Base-by-base conservation (phyloP, 2,888 invertebrate genomes). In the Siphonodentalium dalli region DNA sequence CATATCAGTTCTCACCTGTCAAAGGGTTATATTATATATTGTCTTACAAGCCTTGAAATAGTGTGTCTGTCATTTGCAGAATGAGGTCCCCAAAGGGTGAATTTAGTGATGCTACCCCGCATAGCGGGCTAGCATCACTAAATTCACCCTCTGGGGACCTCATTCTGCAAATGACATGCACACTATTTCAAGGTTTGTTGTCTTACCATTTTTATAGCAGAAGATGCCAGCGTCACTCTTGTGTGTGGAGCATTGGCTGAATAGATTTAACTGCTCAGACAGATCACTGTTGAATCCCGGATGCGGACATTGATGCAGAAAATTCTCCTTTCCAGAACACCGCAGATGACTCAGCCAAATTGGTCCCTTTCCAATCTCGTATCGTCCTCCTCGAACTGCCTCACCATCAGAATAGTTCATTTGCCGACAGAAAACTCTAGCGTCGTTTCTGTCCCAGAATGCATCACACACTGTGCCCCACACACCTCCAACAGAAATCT, bases 401-500 rank as follows among this genome's bases (percentile, higher is more conserved):
- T 64, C 63, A 0, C 74, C 72, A 23, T 69, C 71, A 9, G 63
- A 68, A 44, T 61, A 72, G 31, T 63, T 63, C 26, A 69, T 49
- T 40, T 69, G 65, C n/a, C 68, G 60, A 62, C 72, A 72, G 31
- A 72, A 64, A 0, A 90, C 89, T 65, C 87, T 84, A 0, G 89
- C 90, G 66, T 89, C 87, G 20, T 81, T 83, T 53, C 88, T 77
- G n/a, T 87, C 88, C 73, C 90, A 90, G 64, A 86, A 86, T 65
- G 89, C 89, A 71, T 90, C 90, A 75, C 90, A 90, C 4, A 90
- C 85, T 56, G 87, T 87, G 0, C 90, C 90, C 86, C 88, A 88
- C 55, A 84, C 83, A 1, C 87, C 88, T 53, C 80, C 78, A 86
- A 89, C 85, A 80, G 86, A 87, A 2, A 90, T 86, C 83, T 90